phyloP scores from a whole-genome alignment of 1,140 invertebrate species.

The Anadara kagoshimensis region DNA sequence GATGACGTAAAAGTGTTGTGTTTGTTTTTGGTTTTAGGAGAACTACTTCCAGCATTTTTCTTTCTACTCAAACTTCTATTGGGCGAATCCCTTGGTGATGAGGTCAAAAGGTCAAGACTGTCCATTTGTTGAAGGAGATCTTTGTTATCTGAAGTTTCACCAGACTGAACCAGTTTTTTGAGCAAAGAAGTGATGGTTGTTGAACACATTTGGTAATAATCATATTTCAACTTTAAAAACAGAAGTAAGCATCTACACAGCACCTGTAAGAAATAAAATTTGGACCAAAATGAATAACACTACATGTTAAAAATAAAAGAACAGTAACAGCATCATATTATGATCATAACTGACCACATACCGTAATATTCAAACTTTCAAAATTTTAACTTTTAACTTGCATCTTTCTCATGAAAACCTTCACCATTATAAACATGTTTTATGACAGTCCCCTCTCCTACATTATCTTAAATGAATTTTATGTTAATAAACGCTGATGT shows the following conservation, averaged over 20 bases:
- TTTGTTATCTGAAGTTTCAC: conserved; percentile 45
- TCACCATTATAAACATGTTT: no score
- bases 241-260: conserved; percentile 56
- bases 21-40: conserved; percentile 46
- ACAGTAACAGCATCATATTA: no score
- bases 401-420: no score
- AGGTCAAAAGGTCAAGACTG: conserved; percentile 45
- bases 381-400: no score
- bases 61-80: not conserved
- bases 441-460: no score
- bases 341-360: no score
- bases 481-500: no score
- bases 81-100: conserved; percentile 40
- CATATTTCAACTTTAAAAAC: conserved; percentile 61
- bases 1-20: conserved; percentile 48
- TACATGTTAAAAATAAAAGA: no score
- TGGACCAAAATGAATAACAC: no score
- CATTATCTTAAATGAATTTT: no score
- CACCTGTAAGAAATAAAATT: conserved; percentile 44
- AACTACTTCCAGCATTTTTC: conserved; percentile 39
- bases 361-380: no score
- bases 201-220: conserved; percentile 64
- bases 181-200: conserved; percentile 53
- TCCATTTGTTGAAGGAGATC: conserved; percentile 44
- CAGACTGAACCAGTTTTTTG: conserved; percentile 45